phyloP scores from a whole-genome alignment of 1,140 invertebrate species.

The Antheraea pernyi region DNA sequence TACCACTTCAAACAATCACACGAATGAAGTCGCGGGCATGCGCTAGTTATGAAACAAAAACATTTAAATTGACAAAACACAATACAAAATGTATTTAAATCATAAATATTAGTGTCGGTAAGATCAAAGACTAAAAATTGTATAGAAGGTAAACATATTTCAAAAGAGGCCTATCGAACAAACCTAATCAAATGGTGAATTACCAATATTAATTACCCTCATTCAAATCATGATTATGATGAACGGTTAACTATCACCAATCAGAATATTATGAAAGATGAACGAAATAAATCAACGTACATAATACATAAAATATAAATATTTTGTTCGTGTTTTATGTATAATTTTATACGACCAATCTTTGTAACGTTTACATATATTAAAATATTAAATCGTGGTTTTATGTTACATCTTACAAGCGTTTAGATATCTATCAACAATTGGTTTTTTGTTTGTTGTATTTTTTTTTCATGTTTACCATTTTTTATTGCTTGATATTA shows the following conservation, averaged over 20 bases:
- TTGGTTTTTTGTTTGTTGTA: not conserved
- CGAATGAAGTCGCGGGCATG: too few relatives aligned
- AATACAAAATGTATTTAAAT: not conserved
- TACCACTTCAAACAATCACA: too few relatives aligned
- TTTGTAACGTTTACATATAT: not conserved
- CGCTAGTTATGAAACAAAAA: too few relatives aligned
- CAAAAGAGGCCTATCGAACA: conserved; percentile 6
- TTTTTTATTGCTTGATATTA: too few relatives aligned
- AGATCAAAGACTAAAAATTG: not conserved
- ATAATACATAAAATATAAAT: conserved; percentile 5
- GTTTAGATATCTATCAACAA: not conserved
- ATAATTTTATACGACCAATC: not conserved
- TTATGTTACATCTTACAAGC: not conserved
- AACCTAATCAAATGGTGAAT: conserved; percentile 11
- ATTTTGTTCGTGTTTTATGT: not conserved
- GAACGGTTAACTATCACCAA: not conserved
- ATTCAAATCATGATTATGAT: conserved; percentile 15
- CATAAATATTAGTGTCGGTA: conserved; percentile 1
- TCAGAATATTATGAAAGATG: conserved; percentile 8
- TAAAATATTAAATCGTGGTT: not conserved
- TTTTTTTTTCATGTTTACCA: too few relatives aligned
- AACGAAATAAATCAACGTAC: not conserved
- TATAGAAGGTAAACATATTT: conserved; percentile 4
- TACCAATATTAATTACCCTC: conserved; percentile 8
- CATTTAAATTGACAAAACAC: not conserved